These are phyloP conservation scores for Hippoglossus stenolepis DNA, from an alignment of 2,113 vertebrate genomes.

Conservation along the genomic window DNA sequence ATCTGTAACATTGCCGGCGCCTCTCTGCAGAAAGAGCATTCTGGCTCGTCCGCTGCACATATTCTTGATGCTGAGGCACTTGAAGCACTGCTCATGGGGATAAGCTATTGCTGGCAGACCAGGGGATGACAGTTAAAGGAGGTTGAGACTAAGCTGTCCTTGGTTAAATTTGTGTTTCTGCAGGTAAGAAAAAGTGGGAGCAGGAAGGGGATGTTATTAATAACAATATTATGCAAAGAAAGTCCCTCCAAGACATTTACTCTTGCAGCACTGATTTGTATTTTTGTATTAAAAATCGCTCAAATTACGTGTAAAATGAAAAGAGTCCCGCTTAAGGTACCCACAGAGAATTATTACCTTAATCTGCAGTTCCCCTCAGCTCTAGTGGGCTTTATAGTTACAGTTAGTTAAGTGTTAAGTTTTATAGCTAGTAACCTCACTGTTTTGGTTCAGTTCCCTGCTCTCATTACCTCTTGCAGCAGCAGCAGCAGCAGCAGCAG, in stretches of 20 bases:
- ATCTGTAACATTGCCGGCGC: constrained; percentile 32
- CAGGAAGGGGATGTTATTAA: neutral
- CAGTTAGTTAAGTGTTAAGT: neutral
- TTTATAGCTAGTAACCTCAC: constrained; percentile 9
- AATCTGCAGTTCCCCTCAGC: neutral
- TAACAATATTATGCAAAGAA: neutral
- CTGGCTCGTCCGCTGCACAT: constrained; percentile 20
- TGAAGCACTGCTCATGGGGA: constrained; percentile 15
- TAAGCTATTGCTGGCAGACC: constrained; percentile 25
- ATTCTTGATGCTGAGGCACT: constrained; percentile 11
- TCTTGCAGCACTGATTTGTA: neutral
- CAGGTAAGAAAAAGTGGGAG: neutral
- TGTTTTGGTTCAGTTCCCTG: constrained; percentile 9
- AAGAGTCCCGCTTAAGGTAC: neutral
- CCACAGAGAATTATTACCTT: neutral
- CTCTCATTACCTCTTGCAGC: neutral
- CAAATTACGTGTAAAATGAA: neutral
- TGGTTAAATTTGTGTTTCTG: constrained; percentile 22
- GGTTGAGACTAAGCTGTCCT: constrained; percentile 20
- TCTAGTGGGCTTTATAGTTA: constrained; percentile 4
- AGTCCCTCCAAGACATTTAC: neutral
- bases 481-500: constrained; percentile 12
- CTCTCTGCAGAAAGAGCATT: constrained; percentile 20
- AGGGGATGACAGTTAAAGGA: constrained; percentile 26
- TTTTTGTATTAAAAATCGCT: neutral